Percentiles rank a stretch among this genome's conserved stretches.
Conservation (phyloP, 2,797 vertebrate genomes). For the Chrosomus eos region DNA sequence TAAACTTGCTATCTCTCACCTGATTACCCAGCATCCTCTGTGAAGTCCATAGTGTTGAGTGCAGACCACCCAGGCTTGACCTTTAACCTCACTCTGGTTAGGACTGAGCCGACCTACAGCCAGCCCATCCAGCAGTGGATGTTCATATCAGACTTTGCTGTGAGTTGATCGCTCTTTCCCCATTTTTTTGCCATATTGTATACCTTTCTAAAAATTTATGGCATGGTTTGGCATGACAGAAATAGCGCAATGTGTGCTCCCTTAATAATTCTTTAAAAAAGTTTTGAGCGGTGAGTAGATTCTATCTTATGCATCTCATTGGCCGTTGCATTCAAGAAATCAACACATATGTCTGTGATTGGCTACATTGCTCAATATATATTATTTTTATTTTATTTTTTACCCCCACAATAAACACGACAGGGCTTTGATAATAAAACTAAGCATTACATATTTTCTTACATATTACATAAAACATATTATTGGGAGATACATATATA, state of each 20-base stretch:
- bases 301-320: too few relatives aligned
- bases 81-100: conserved; percentile 87
- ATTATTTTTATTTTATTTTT: too few relatives aligned
- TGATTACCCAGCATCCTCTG: conserved; percentile 73
- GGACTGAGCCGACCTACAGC: conserved; percentile 87
- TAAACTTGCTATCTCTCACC: conserved; percentile 16
- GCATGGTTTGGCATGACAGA: too few relatives aligned
- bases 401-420: not conserved
- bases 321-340: too few relatives aligned
- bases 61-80: conserved; percentile 85
- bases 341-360: too few relatives aligned
- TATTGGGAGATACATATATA: not conserved
- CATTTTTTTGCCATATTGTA: not conserved
- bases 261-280: too few relatives aligned
- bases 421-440: too few relatives aligned
- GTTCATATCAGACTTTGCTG: conserved; percentile 91
- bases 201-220: too few relatives aligned
- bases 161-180: conserved; percentile 68
- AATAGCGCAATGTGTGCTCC: too few relatives aligned
- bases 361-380: too few relatives aligned
- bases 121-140: conserved; percentile 92
- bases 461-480: not conserved
- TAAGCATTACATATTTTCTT: not conserved
- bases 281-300: too few relatives aligned
- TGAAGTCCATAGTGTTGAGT: conserved; percentile 85